Evolutionary conservation across 2,113 vertebrate genomes (phyloP), one percentile per base, ranked within the genome.

Genomic region (Stictonetta naevosa): DNA sequence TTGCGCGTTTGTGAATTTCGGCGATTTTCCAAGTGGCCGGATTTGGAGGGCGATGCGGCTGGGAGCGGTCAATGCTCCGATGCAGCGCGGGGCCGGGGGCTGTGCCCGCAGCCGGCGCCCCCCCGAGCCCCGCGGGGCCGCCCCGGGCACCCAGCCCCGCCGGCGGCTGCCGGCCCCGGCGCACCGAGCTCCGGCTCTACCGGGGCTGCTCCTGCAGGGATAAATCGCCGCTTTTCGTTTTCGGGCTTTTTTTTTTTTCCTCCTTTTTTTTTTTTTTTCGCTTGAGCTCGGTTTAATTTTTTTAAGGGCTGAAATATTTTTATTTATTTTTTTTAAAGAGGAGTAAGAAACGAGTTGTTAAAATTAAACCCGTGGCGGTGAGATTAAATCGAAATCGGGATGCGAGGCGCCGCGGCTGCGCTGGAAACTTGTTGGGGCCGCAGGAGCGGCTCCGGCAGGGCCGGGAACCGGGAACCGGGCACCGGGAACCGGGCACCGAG

Each of bases 351-450:
- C 28, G 62, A 94, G 81, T 90, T 73, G 91, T 83, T 81, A 84
- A 82, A 75, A 87, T 62, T 9, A 86, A 95, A 84, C 76, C 85
- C 89, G 86, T 92, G 68, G 23, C 92, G 34, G 88, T 96, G 90
- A 85, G 80, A 48, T 92, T 80, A 46, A 83, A 83, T 56, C 25
- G 87, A 86, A 82, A n/a, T 42, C 25, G 42, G 78, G 84, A 67
- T 86, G 74, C 29, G 62, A 76, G 82, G 76, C 77, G 74, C 86
- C 52, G 69, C 81, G 66, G 81, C 60, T 26, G 74, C 55, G 48
- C 78, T 82, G 33, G 82, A 93, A 96, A 95, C 93, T 96, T 95
- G 26, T 42, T 42, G 59, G 73, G 83, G 93, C 44, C 63, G 88
- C 11, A 68, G 88, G 46, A 66, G 77, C 48, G 59, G 78, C 56